A percentile compares a stretch with the other conserved stretches of the same genome.
phyloP scores from a whole-genome alignment of 2,113 vertebrate genomes.

The Ibidorhyncha struthersii region DNA sequence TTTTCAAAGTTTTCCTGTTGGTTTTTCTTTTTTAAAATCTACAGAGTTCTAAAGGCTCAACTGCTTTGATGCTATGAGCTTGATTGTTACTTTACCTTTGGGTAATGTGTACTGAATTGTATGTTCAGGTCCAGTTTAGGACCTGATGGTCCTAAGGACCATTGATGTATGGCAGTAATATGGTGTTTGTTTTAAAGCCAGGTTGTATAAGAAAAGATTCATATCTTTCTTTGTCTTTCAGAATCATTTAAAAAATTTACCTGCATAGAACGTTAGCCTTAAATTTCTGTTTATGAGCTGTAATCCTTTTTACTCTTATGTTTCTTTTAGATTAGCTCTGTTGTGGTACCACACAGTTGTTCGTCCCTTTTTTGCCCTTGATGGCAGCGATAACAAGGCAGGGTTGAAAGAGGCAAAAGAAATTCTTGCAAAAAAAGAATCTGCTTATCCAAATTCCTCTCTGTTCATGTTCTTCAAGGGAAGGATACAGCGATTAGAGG shows the following conservation, averaged over 20 bases:
- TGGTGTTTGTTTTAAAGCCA: background rate
- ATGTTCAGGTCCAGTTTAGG: background rate
- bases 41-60: background rate
- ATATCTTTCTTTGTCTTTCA: background rate
- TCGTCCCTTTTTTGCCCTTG: conserved; percentile 96
- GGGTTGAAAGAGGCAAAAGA: conserved; percentile 94
- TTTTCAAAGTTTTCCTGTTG: background rate
- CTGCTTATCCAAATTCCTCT: conserved; percentile 97
- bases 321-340: conserved; percentile 86
- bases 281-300: background rate
- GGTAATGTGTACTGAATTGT: background rate
- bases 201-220: background rate
- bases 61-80: background rate
- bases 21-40: background rate
- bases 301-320: conserved; percentile 22
- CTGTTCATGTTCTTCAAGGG: conserved; percentile 99
- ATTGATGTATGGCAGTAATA: background rate
- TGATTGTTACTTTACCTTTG: background rate
- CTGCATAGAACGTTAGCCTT: background rate
- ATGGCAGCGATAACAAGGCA: conserved; percentile 89
- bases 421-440: conserved; percentile 93
- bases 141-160: too few relatives aligned
- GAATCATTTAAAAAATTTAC: background rate
- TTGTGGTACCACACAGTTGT: conserved; percentile 99
- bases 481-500: conserved; percentile 96